These are phyloP conservation scores for Pogonognathellus flavescens DNA, from an alignment of 1,140 invertebrate genomes.

Conservation along the genomic window DNA sequence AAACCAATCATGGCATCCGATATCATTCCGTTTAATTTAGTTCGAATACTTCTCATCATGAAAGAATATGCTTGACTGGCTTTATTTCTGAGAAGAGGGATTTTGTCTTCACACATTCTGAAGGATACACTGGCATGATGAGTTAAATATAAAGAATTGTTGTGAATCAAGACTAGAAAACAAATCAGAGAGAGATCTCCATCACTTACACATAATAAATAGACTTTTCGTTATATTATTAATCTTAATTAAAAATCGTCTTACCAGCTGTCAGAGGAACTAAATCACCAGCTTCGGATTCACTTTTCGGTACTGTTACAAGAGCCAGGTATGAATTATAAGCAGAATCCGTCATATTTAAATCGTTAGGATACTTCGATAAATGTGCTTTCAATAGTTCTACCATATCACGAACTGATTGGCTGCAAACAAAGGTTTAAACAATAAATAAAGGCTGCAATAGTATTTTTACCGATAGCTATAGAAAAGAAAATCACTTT, in stretches of 20 bases:
- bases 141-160: conserved; percentile 91
- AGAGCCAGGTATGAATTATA: conserved; percentile 63
- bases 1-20: conserved; percentile 79
- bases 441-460: too few species aligned
- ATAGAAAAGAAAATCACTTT: too few species aligned
- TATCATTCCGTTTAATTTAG: conserved; percentile 80
- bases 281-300: conserved; percentile 78
- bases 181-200: too few species aligned
- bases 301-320: conserved; percentile 74
- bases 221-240: neutral
- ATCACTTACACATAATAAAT: too few species aligned
- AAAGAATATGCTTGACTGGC: conserved; percentile 75
- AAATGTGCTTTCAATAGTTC: conserved; percentile 55
- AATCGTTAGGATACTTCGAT: conserved; percentile 55
- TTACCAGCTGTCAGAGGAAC: conserved; percentile 57
- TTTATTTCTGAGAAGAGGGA: conserved; percentile 71
- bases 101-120: conserved; percentile 72
- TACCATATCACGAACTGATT: conserved; percentile 59
- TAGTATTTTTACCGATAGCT: neutral
- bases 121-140: conserved; percentile 80
- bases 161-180: conserved; percentile 85
- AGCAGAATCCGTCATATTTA: conserved; percentile 33
- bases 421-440: conserved; percentile 32
- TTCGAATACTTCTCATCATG: conserved; percentile 76
- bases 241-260: conserved; percentile 17